A percentile compares a stretch with the other conserved stretches of the same genome.
Evolutionary conservation across 2,113 vertebrate species (phyloP).

Genomic region (Lophochroa leadbeateri): DNA sequence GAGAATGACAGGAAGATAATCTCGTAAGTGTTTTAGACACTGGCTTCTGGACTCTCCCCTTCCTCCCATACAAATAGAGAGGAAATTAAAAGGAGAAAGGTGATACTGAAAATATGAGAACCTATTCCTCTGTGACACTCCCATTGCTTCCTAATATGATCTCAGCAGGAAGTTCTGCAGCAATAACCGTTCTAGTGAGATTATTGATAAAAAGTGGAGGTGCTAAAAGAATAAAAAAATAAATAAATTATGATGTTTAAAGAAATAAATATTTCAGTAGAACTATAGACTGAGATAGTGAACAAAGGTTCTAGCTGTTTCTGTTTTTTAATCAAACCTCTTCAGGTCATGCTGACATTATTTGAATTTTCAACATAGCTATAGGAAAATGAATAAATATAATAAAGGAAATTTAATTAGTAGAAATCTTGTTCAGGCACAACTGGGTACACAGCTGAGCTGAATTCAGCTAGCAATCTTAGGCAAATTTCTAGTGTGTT

Average conservation of each 20-base stretch:
- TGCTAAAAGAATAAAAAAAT: background rate
- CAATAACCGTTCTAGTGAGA: background rate
- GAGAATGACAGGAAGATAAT: constrained; percentile 32
- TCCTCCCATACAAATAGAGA: constrained; percentile 32
- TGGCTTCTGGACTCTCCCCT: background rate
- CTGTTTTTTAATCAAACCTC: background rate
- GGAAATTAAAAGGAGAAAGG: constrained; percentile 49
- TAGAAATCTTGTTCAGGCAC: background rate
- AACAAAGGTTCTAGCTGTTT: background rate
- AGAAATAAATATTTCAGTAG: background rate
- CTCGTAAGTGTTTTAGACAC: background rate
- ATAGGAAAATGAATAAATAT: background rate
- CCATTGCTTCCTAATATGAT: background rate
- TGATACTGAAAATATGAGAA: constrained; percentile 17
- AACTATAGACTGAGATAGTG: background rate
- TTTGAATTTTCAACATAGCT: background rate
- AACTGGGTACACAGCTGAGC: background rate
- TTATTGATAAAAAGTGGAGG: background rate
- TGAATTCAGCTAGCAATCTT: constrained; percentile 18
- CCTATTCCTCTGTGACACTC: background rate
- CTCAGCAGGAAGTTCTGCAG: constrained; percentile 27
- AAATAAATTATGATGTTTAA: background rate
- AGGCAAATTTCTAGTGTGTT: constrained; percentile 3
- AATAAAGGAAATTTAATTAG: background rate
- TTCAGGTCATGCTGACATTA: background rate